Conservation (phyloP, 2,888 invertebrate genomes). For the Cenopis cana region DNA sequence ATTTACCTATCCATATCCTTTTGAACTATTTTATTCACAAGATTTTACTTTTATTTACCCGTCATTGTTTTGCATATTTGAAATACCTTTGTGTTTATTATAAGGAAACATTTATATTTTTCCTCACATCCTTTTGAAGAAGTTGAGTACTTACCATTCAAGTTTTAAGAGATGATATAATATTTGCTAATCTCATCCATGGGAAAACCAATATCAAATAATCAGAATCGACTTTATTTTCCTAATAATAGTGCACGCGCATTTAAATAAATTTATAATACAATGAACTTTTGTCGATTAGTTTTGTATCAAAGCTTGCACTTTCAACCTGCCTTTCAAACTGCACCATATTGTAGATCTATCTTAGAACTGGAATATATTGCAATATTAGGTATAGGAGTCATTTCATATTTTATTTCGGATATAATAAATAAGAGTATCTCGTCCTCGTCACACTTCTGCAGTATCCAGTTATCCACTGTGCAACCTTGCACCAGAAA, state of each 20-base stretch:
- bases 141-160: background rate
- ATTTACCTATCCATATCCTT: background rate
- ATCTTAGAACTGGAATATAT: background rate
- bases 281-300: too few species aligned
- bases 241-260: background rate
- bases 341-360: background rate
- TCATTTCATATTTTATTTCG: too few species aligned
- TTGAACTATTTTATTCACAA: background rate
- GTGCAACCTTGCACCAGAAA: background rate
- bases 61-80: background rate
- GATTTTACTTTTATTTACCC: background rate
- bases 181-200: constrained; percentile 1
- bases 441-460: too few species aligned
- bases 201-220: background rate
- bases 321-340: too few species aligned
- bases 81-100: background rate
- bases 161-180: background rate
- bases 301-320: too few species aligned
- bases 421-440: too few species aligned
- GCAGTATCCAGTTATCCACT: background rate
- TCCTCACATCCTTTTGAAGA: constrained; percentile 9
- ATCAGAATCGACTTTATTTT: background rate
- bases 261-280: too few species aligned
- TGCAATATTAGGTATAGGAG: background rate
- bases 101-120: constrained; percentile 11